These are phyloP conservation scores for Melanogrammus aeglefinus DNA, from an alignment of 2,797 vertebrate species.

Conservation along the genomic window DNA sequence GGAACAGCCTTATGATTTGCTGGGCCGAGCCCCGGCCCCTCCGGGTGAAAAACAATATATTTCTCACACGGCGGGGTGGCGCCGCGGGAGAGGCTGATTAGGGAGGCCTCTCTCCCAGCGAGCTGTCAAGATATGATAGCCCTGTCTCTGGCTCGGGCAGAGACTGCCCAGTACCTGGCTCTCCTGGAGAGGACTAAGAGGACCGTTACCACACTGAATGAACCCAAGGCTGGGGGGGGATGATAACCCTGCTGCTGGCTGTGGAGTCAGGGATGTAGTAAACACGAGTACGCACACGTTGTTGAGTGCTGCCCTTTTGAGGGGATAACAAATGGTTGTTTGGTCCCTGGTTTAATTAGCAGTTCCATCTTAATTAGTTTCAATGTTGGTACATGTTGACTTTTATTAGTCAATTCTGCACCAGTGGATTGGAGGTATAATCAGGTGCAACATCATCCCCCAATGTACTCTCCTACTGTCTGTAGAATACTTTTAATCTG, in stretches of 20 bases:
- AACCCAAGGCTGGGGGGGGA: not conserved
- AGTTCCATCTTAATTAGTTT: too few relatives aligned
- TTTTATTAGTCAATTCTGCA: too few relatives aligned
- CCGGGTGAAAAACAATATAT: not conserved
- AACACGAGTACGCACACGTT: not conserved
- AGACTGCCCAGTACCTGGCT: not conserved
- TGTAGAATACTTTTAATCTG: not conserved
- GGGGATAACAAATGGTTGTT: not conserved
- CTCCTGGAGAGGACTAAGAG: not conserved
- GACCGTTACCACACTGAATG: not conserved
- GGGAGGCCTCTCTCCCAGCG: not conserved
- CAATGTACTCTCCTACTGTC: not conserved
- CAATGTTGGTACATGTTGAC: too few relatives aligned
- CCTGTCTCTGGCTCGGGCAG: not conserved
- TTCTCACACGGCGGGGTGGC: not conserved
- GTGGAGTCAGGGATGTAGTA: not conserved
- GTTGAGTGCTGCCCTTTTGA: not conserved
- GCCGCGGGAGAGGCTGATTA: not conserved
- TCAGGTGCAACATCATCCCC: too few relatives aligned
- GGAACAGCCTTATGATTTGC: not conserved
- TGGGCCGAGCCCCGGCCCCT: not conserved
- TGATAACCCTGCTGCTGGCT: not conserved
- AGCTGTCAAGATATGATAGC: not conserved
- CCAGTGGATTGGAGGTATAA: too few relatives aligned
- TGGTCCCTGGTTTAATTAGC: not conserved